Evolutionary conservation across 2,888 invertebrate genomes (phyloP).

Genomic region (Dolichomitus sp.): DNA sequence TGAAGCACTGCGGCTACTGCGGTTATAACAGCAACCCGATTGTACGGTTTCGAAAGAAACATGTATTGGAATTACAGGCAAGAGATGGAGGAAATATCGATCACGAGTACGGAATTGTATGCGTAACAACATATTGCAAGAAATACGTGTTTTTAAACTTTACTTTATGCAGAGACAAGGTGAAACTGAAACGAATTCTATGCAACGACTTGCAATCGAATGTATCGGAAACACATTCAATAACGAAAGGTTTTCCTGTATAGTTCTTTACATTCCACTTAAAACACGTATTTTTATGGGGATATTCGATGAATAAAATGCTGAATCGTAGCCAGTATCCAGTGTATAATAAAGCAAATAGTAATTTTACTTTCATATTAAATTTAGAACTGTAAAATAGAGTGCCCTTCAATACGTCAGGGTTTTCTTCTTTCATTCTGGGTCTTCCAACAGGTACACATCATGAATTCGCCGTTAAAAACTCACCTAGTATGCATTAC

Average conservation of each 20-base stretch:
- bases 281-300: background rate
- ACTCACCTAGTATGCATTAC: background rate
- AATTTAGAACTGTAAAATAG: background rate
- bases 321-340: too few species aligned
- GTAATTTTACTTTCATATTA: too few species aligned
- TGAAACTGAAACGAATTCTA: background rate
- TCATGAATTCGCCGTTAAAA: background rate
- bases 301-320: too few species aligned
- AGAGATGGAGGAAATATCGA: background rate
- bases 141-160: background rate
- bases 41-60: background rate
- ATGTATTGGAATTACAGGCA: background rate
- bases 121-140: background rate
- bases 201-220: background rate
- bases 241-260: constrained; percentile 2
- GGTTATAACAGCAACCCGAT: background rate
- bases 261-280: background rate
- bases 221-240: background rate
- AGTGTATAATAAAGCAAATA: too few species aligned
- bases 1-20: background rate
- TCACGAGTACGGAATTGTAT: background rate
- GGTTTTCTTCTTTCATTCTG: background rate
- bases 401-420: background rate
- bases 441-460: background rate
- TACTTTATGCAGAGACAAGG: constrained; percentile 2